Base-by-base conservation (phyloP, 1,140 invertebrate genomes). In the Dermatophagoides farinae region DNA sequence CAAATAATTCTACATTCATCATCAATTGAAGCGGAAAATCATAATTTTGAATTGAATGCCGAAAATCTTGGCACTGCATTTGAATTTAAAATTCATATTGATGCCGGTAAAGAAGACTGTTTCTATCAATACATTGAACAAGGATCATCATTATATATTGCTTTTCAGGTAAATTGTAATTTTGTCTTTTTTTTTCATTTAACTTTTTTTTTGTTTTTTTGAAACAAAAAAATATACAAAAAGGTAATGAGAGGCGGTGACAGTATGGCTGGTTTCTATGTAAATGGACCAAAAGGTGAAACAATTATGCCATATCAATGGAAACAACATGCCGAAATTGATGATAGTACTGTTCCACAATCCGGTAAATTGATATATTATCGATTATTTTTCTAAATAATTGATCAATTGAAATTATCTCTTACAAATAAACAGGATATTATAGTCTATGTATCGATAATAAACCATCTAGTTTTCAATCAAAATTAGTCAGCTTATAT, bases 381-480 rank as follows among this genome's bases (percentile, higher is more conserved):
- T 38, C 5, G 8, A 39, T 53, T 58, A 23, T 11, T 43, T 39
- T 61, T 54, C 31, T 2, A 49, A 50, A 9, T n/a, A 39, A 39
- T 40, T 4, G 2, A 44, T 61, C 8, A 31, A 4, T 31, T 31
- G 8, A 31, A 31, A 31, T 31, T 54, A 31, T 18, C 1, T 55
- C 38, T 54, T 68, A n/a, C n/a, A n/a, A 40, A 65, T 64, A 2
- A 64, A 11, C 22, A 74, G 73, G 73, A 8, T 66, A 69, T 69
- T 95, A 92, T 68, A 82, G 82, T n/a, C 81, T 95, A 22, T 96
- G 91, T 72, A 82, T 96, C 58, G 88, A 95, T 71, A 96, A 96
- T 74, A 86, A 90, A 66, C 89, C 91, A 67, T 91, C 88, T 9
- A 76, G 85, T 69, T 93, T 91, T 75, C 84, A 88, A 37, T 82